Conservation (phyloP, 2,113 vertebrate genomes). For the Dicrurus megarhynchus region DNA sequence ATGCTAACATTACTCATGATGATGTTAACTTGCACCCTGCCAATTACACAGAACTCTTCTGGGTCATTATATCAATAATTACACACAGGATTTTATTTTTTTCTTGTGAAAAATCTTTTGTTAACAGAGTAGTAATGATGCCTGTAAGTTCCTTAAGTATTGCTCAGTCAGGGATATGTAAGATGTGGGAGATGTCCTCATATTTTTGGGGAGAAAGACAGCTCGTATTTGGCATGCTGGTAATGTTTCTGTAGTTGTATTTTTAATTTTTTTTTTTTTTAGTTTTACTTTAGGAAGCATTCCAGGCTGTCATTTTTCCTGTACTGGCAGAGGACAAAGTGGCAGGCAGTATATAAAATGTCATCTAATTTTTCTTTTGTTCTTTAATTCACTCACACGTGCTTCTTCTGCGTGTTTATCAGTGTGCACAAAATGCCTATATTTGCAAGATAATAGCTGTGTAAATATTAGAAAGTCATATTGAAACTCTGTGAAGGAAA, state of each 20-base stretch:
- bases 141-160: slow-evolving; percentile 11
- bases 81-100: neutral
- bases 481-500: slow-evolving; percentile 5
- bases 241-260: neutral
- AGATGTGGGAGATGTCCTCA: neutral
- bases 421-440: slow-evolving; percentile 21
- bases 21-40: neutral
- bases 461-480: slow-evolving; percentile 43
- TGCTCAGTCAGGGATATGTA: slow-evolving; percentile 7
- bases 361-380: slow-evolving; percentile 28
- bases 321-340: neutral
- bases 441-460: slow-evolving; percentile 47
- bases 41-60: neutral
- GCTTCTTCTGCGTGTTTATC: slow-evolving; percentile 22
- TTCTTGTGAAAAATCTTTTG: neutral
- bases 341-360: neutral
- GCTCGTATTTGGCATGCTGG: neutral
- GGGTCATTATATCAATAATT: neutral
- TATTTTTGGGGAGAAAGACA: neutral
- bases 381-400: neutral
- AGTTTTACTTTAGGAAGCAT: neutral
- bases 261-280: neutral
- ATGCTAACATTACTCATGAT: neutral
- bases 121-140: neutral
- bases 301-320: slow-evolving; percentile 7